These are phyloP conservation scores for Drosophila ochracea DNA, from an alignment of 2,888 invertebrate genomes.

Conservation along the genomic window DNA sequence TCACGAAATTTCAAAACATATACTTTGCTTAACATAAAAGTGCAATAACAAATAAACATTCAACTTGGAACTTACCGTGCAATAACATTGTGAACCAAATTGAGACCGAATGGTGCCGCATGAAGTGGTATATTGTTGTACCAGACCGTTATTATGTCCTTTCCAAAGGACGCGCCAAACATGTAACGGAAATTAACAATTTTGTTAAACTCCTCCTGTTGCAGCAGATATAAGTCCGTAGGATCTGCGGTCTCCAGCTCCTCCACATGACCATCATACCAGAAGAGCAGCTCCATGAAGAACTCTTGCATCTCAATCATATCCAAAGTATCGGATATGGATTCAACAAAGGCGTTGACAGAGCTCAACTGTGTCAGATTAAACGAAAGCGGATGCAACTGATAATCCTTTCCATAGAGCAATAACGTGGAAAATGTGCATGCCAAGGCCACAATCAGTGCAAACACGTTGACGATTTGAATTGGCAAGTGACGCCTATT, in stretches of 20 bases:
- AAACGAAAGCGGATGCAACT: conserved; percentile 40
- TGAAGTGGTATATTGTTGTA: conserved; percentile 71
- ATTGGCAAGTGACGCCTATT: conserved; percentile 28
- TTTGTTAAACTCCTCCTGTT: conserved; percentile 24
- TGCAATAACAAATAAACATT: background rate
- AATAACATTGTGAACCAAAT: conserved; percentile 69
- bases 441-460: conserved; percentile 19
- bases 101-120: conserved; percentile 60
- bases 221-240: conserved; percentile 31
- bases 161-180: conserved; percentile 58
- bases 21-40: background rate
- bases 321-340: background rate
- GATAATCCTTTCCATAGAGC: conserved; percentile 46
- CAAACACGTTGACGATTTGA: conserved; percentile 19
- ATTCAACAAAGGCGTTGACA: conserved; percentile 57
- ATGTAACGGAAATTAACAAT: conserved; percentile 45
- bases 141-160: conserved; percentile 56
- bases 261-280: conserved; percentile 60
- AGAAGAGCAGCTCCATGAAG: conserved; percentile 56
- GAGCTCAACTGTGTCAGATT: conserved; percentile 51
- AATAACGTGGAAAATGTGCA: conserved; percentile 44
- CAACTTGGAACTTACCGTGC: conserved; percentile 44
- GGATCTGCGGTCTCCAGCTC: background rate
- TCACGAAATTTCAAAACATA: background rate
- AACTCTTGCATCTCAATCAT: conserved; percentile 32